Conservation (phyloP, 2,113 vertebrate species). For the Chloropsis hardwickii region DNA sequence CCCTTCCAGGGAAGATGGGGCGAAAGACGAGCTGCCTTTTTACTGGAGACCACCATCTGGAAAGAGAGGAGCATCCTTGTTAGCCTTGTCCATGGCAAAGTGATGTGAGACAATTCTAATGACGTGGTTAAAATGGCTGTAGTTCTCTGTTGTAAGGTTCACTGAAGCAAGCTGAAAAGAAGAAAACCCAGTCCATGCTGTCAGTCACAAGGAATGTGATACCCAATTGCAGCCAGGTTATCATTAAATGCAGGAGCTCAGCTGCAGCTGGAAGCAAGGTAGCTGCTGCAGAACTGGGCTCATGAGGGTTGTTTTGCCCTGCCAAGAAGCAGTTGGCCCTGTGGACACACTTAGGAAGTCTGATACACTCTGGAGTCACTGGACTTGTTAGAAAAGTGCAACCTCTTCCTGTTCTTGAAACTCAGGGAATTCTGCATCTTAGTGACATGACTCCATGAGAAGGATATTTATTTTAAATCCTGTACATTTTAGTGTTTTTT, state of each 20-base stretch:
- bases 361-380: not conserved
- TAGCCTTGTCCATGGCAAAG: not conserved
- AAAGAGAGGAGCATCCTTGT: not conserved
- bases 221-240: accelerated
- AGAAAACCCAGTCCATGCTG: not conserved
- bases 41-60: not conserved
- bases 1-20: accelerated
- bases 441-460: not conserved
- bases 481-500: not conserved
- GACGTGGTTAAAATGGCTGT: not conserved
- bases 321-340: not conserved
- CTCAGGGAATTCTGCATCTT: not conserved
- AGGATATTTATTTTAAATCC: not conserved
- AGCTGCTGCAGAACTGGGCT: not conserved
- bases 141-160: not conserved
- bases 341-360: not conserved
- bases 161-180: not conserved
- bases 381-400: not conserved
- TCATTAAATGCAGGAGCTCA: not conserved
- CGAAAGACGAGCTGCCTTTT: not conserved
- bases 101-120: not conserved
- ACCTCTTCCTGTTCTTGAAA: not conserved
- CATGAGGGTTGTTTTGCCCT: not conserved
- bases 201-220: not conserved
- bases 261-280: not conserved